Conservation (phyloP, 2,888 invertebrate species). For the Dolichopus griseipennis region DNA sequence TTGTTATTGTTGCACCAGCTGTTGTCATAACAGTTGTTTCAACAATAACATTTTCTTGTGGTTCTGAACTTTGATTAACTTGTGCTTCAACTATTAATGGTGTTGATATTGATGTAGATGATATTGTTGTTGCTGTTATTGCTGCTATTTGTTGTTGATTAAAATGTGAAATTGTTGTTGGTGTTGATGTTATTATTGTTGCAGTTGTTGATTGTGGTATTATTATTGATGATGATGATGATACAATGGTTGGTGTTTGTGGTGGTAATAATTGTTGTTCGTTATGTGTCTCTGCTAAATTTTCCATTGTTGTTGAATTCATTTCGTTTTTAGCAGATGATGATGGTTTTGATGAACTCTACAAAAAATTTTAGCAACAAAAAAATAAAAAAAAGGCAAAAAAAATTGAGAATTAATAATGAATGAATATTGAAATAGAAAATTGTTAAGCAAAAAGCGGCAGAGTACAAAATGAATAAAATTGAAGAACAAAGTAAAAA, state of each 20-base stretch:
- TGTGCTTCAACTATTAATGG: constrained; percentile 18
- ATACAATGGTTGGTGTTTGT: constrained; percentile 21
- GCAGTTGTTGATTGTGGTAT: constrained; percentile 18
- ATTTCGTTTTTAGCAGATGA: constrained; percentile 28
- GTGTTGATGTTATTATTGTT: constrained; percentile 22
- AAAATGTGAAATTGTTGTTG: constrained; percentile 21
- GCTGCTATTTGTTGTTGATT: constrained; percentile 17
- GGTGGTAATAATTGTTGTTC: constrained; percentile 26
- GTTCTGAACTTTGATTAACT: constrained; percentile 19
- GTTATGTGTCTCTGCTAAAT: constrained; percentile 29
- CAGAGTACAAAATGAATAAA: no score
- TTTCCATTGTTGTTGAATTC: constrained; percentile 32
- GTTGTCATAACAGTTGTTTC: background rate
- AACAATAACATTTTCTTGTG: background rate
- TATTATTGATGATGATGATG: constrained; percentile 19
- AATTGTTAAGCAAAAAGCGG: no score
- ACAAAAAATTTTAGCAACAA: constrained; percentile 11
- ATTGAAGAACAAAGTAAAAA: no score
- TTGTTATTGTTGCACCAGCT: constrained; percentile 12
- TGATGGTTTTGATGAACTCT: constrained; percentile 31
- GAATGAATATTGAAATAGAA: no score
- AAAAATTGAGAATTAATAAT: no score
- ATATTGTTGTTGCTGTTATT: background rate
- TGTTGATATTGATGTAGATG: constrained; percentile 16
- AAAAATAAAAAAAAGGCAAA: background rate